Evolutionary conservation across 2,113 vertebrate species (phyloP), one percentile per base, ranked within the genome.

Genomic region (Alligator mississippiensis): DNA sequence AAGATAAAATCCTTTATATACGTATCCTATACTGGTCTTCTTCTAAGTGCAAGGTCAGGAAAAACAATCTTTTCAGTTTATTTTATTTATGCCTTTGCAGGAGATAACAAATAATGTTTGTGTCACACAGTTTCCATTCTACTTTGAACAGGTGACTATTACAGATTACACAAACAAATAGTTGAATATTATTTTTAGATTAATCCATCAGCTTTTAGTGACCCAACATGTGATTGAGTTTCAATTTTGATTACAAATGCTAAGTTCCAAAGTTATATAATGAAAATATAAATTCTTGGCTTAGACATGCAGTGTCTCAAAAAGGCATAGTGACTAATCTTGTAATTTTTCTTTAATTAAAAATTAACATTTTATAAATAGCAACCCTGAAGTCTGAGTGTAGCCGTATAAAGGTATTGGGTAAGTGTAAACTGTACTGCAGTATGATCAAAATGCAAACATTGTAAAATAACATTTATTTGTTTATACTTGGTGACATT

Each of bases 101-200:
- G 34, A 22, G 12, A 76, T 76, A 60, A 87, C 77, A 82, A 94
- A 81, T 63, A 83, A 92, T 93, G 68, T 90, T 84, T 80, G 59
- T 27, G 25, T n/a, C 90, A 6, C 55, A 82, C 13, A 93, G 19
- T 64, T 22, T 28, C 28, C 90, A 17, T 2, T 84, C 9, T 90
- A 9, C 30, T 89, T 25, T 47, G 22, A 90, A 59, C 2, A 68
- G 3, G 11, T 81, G 34, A 61, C 11, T 91, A 60, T 28, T 38
- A 87, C 25, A 95, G 63, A 30, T 5, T 91, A 82, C 30, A 12
- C 60, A 47, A 30, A 61, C 3, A 86, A 2, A 75, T 28, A 64
- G 84, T 24, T 87, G 87, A 94, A 91, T 28, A 77, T 8, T 54
- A 68, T 88, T 93, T 61, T 93, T 86, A 16, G 61, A 4, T 15